phyloP scores from a whole-genome alignment of 2,113 vertebrate species.

The Sylvia atricapilla region DNA sequence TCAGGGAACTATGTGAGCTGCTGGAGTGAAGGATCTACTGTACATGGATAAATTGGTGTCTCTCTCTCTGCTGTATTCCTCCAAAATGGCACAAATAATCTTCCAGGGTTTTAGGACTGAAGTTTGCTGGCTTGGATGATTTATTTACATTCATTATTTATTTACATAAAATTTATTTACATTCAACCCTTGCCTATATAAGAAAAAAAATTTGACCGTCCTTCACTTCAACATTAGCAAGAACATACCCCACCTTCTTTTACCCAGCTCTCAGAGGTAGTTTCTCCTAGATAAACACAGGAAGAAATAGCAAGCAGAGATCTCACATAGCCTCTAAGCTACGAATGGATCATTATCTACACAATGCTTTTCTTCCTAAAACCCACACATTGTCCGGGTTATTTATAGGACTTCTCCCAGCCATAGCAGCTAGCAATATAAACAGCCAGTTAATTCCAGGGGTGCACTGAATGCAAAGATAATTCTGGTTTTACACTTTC shows the following conservation, averaged over 20 bases:
- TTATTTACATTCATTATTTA: neutral
- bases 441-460: constrained; percentile 31
- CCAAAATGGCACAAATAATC: neutral
- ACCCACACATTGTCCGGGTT: neutral
- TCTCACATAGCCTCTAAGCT: neutral
- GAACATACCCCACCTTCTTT: neutral
- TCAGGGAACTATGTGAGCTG: neutral
- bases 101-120: neutral
- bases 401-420: constrained; percentile 10
- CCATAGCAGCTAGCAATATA: neutral
- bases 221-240: neutral
- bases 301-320: neutral
- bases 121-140: neutral
- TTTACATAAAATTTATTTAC: neutral
- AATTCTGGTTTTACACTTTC: neutral
- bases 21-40: neutral
- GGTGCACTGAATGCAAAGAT: neutral
- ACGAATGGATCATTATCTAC: neutral
- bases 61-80: neutral
- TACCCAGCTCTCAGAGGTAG: neutral
- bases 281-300: neutral
- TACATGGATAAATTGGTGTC: neutral
- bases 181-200: neutral
- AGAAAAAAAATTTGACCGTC: neutral
- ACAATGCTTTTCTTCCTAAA: neutral